These are phyloP conservation scores for Autographa gamma DNA, from an alignment of 2,888 invertebrate species.

Conservation along the genomic window DNA sequence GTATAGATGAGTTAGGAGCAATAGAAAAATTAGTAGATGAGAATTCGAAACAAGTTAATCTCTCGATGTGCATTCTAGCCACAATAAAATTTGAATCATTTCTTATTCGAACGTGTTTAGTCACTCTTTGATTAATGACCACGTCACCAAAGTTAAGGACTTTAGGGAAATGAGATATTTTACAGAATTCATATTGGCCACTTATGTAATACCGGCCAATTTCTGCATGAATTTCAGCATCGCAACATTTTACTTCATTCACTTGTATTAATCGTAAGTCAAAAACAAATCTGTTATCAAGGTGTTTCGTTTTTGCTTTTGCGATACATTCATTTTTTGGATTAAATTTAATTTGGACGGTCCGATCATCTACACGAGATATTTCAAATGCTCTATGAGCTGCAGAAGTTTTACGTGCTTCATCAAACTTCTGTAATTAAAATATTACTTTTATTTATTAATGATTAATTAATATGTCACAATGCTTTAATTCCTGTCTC, in stretches of 20 bases:
- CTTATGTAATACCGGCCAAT: constrained; percentile 87
- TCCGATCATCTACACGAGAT: constrained; percentile 62
- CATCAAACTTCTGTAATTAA: constrained; percentile 77
- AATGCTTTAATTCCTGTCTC: no score
- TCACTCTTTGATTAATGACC: constrained; percentile 71
- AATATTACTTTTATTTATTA: no score
- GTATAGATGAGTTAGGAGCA: constrained; percentile 73
- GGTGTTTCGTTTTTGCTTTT: constrained; percentile 69
- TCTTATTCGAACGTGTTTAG: constrained; percentile 76
- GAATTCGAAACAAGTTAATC: constrained; percentile 78
- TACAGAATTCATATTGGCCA: constrained; percentile 87
- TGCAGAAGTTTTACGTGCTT: constrained; percentile 81
- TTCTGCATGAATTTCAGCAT: constrained; percentile 80
- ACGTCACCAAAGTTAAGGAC: constrained; percentile 83
- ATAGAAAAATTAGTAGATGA: constrained; percentile 77
- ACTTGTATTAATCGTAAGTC: constrained; percentile 80
- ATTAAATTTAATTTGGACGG: constrained; percentile 74
- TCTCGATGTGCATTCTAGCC: constrained; percentile 78
- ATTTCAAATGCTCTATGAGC: constrained; percentile 81
- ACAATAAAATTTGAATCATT: constrained; percentile 81
- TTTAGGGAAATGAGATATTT: constrained; percentile 83
- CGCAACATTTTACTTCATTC: constrained; percentile 77
- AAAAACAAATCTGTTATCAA: constrained; percentile 78
- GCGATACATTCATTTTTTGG: constrained; percentile 81
- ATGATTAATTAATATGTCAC: neutral